Percentiles rank a stretch among this genome's conserved stretches.
Evolutionary conservation across 2,113 vertebrate species (phyloP).

Genomic region (Rhabdomys dilectus): DNA sequence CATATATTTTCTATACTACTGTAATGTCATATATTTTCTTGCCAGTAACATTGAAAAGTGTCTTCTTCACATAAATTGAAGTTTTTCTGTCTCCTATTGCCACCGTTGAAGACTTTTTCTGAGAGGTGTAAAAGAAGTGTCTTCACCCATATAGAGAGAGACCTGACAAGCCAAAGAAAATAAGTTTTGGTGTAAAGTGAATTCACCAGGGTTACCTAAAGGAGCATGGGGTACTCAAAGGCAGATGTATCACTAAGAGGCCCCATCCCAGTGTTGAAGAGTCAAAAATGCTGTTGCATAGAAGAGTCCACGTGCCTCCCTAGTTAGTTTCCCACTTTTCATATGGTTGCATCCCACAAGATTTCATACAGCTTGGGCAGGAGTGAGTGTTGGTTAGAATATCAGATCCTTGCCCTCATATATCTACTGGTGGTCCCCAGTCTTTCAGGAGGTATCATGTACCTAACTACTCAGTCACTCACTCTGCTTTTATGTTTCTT

Average conservation of each 20-base stretch:
- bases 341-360: not conserved
- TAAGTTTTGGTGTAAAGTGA: not conserved
- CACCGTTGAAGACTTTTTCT: not conserved
- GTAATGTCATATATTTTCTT: not conserved
- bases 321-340: not conserved
- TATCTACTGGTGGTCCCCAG: not conserved
- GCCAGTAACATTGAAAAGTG: not conserved
- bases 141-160: not conserved
- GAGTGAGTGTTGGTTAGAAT: not conserved
- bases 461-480: not conserved
- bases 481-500: not conserved
- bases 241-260: not conserved
- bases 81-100: not conserved
- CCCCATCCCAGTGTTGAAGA: not conserved
- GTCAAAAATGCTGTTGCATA: not conserved
- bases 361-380: not conserved
- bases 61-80: not conserved
- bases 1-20: not conserved
- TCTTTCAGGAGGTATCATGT: not conserved
- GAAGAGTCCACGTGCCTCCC: not conserved
- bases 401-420: not conserved
- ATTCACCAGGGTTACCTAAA: too few relatives aligned
- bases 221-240: not conserved
- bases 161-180: not conserved
- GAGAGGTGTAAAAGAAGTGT: not conserved